Evolutionary conservation across 2,797 vertebrate species (phyloP), one percentile per base, ranked within the genome.

Genomic region (Otolemur crassicaudatus): DNA sequence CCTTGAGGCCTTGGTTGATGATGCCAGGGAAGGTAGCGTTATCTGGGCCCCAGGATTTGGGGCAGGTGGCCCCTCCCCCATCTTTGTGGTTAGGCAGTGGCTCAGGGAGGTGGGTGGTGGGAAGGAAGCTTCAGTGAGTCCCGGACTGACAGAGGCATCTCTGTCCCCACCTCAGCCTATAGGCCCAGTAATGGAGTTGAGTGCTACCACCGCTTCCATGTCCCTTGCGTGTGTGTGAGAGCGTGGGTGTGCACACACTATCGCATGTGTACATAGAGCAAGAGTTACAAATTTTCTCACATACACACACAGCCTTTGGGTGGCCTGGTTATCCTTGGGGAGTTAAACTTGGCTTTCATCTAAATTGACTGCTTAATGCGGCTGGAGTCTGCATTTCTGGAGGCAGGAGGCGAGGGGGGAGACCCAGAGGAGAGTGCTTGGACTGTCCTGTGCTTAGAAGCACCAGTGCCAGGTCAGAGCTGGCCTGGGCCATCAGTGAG

Each of bases 391-490:
- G 70, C 37, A 37, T 70, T 70, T 34, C 67, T 70, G n/a, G 67
- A 20, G 67, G n/a, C 10, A 10, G 34, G 34, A 1, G 10, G 14
- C 3, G 14, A 53, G 14, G 31, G n/a, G n/a, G 31, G 31, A n/a
- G 31, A 3, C 63, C 69, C 69, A 37, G 70, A 34, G 70, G 4
- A 11, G 2, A 60, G 23, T 6, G n/a, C 77, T 27, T 0, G 4
- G 84, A 65, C 2, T 4, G 58, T 29, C 1, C 2, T 1, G 0
- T 3, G 0, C 22, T 6, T 4, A 5, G 76, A 4, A 34, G 60
- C 13, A 0, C 46, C 2, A 2, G 53, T 3, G 16, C 56, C 4
- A n/a, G 29, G 25, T 19, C n/a, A 58, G 11, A 25, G 0, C 2
- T 29, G 58, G 53, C 69, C 56, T 2, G 12, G 85, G 8, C 1